Conservation (phyloP, 2,113 vertebrate genomes). For the Tychaedon coryphoeus region DNA sequence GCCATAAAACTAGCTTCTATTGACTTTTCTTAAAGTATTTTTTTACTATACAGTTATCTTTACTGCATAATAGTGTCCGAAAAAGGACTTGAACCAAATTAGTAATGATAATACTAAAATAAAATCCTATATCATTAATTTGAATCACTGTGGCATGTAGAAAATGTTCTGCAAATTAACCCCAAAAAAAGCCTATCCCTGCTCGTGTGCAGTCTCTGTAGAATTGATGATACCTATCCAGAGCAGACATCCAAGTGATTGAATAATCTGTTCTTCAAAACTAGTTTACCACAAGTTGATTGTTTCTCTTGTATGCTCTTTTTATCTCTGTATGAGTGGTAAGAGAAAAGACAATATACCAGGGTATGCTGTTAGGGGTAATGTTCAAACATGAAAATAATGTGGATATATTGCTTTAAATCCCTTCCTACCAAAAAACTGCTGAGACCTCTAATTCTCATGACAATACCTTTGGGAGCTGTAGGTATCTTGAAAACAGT, state of each 20-base stretch:
- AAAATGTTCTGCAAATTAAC: neutral
- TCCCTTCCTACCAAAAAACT: neutral
- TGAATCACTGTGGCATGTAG: neutral
- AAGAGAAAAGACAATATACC: neutral
- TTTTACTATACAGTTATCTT: neutral
- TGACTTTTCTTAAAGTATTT: constrained; percentile 14
- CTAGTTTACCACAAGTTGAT: neutral
- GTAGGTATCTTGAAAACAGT: neutral
- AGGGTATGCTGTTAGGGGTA: neutral
- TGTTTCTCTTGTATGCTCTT: neutral
- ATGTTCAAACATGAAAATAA: neutral
- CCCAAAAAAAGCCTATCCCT: neutral
- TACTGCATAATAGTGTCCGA: neutral
- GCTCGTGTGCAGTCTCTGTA: neutral
- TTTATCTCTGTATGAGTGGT: neutral
- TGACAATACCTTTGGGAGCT: constrained; percentile 7
- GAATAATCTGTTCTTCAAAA: neutral
- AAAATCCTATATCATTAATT: neutral
- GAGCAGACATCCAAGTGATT: neutral
- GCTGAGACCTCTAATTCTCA: constrained; percentile 19
- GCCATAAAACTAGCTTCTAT: neutral
- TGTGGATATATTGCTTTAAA: neutral
- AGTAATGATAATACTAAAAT: neutral
- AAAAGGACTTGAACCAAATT: neutral
- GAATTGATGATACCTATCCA: neutral